Conservation (phyloP, 2,113 vertebrate genomes). For the Psilopsiagon aymara region DNA sequence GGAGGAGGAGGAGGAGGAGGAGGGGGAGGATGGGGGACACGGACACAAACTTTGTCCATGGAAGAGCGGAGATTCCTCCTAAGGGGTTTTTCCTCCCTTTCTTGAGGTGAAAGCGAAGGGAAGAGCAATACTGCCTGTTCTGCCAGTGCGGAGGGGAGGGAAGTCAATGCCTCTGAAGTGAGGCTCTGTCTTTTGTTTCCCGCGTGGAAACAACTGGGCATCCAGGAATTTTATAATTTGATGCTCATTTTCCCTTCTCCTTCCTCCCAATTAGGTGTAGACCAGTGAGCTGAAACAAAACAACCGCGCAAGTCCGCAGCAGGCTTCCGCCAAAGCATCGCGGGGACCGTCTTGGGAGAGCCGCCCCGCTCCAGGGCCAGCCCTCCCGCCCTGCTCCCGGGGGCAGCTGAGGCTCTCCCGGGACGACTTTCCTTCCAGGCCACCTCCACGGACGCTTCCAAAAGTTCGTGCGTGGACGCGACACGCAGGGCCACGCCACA, state of each 20-base stretch:
- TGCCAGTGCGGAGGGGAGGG: background rate
- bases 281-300: conserved; percentile 31
- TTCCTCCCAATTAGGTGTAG: conserved; percentile 41
- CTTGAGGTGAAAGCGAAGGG: background rate
- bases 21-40: background rate
- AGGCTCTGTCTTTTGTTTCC: conserved; percentile 18
- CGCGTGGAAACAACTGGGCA: conserved; percentile 13
- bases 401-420: background rate
- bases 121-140: background rate
- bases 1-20: background rate
- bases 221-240: conserved; percentile 21
- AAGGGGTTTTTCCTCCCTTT: background rate
- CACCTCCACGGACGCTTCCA: background rate
- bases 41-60: background rate
- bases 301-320: background rate
- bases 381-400: background rate
- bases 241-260: conserved; percentile 33
- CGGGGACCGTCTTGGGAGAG: background rate
- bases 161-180: background rate
- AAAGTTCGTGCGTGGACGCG: background rate
- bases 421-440: background rate
- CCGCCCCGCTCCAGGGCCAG: background rate
- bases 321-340: background rate
- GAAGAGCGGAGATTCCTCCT: background rate
- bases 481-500: background rate